Evolutionary conservation across 2,113 vertebrate species (phyloP).

Genomic region (Petrocephalus zakoni): DNA sequence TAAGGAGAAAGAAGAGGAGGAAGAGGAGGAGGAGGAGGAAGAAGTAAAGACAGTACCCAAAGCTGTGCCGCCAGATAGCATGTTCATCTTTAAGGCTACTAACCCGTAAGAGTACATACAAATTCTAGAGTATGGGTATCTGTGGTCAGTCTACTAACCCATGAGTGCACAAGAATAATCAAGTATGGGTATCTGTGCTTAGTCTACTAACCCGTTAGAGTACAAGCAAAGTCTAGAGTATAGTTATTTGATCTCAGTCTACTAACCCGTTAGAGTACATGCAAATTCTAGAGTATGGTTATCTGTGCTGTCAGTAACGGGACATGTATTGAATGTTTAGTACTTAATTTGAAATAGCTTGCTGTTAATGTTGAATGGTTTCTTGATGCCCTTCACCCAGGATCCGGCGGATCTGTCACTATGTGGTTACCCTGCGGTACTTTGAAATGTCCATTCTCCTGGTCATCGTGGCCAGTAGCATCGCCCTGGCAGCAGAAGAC

Average conservation of each 20-base stretch:
- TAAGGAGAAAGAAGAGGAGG: conserved; percentile 30
- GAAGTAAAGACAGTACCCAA: conserved; percentile 64
- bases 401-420: conserved; percentile 88
- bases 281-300: too few species aligned
- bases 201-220: too few species aligned
- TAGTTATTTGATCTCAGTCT: too few species aligned
- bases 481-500: conserved; percentile 90
- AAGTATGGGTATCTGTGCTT: too few species aligned
- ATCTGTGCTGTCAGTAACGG: background rate
- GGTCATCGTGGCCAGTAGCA: conserved; percentile 97
- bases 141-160: background rate
- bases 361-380: background rate
- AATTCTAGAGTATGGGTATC: background rate
- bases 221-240: too few species aligned
- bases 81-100: conserved; percentile 97
- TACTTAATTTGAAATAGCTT: background rate
- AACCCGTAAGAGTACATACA: conserved; percentile 78
- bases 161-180: too few species aligned
- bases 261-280: too few species aligned
- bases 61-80: conserved; percentile 83
- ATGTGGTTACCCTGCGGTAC: conserved; percentile 89
- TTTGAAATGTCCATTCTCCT: conserved; percentile 98
- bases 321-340: background rate
- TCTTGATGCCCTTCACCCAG: conserved; percentile 46
- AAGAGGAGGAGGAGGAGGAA: conserved; percentile 44